Conservation (phyloP, 2,888 invertebrate genomes). For the Biston betularia region DNA sequence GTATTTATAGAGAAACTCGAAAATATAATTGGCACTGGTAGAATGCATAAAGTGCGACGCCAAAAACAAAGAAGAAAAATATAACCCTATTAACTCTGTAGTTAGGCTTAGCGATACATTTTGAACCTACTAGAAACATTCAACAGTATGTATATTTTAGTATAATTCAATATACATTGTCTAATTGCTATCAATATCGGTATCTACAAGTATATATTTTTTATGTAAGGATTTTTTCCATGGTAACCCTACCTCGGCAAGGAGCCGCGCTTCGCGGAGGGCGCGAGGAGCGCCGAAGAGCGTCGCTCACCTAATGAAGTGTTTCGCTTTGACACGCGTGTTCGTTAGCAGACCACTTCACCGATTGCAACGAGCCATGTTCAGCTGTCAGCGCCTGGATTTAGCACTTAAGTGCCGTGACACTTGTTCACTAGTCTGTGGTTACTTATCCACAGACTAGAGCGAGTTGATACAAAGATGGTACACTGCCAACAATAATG, state of each 20-base stretch:
- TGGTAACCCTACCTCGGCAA: conserved; percentile 28
- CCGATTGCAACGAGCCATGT: conserved; percentile 71
- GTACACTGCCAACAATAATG: neutral
- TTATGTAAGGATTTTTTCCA: neutral
- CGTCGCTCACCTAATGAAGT: conserved; percentile 84
- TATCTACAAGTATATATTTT: too few species aligned
- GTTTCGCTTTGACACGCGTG: conserved; percentile 85
- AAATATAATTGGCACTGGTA: too few species aligned
- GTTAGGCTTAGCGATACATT: too few species aligned
- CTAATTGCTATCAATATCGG: too few species aligned
- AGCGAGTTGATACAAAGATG: neutral
- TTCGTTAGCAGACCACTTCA: conserved; percentile 85
- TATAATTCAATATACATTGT: too few species aligned
- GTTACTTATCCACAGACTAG: conserved; percentile 39
- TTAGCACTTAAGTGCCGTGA: conserved; percentile 82
- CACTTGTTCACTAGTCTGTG: conserved; percentile 29
- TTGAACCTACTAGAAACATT: too few species aligned
- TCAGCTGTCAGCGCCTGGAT: conserved; percentile 82
- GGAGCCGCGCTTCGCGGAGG: conserved; percentile 40
- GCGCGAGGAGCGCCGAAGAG: conserved; percentile 57
- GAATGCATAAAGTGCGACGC: too few species aligned
- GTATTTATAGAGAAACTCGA: too few species aligned
- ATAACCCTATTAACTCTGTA: too few species aligned
- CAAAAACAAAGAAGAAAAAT: too few species aligned
- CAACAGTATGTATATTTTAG: too few species aligned